Base-by-base conservation (phyloP, 1,140 invertebrate genomes). In the Macrosteles quadrilineatus region DNA sequence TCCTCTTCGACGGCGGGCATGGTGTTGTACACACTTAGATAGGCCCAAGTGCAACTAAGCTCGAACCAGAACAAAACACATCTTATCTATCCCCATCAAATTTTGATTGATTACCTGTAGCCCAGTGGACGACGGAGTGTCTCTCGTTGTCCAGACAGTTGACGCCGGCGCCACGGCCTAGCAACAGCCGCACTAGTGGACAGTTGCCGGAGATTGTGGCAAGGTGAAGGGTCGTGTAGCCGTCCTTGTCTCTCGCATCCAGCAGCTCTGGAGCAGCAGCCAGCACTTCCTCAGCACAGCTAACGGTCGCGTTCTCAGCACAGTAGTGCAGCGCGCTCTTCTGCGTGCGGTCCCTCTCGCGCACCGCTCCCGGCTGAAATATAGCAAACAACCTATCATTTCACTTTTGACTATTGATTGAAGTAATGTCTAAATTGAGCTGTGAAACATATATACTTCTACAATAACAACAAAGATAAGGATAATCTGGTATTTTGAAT, bases 91-190 rank as follows among this genome's bases (percentile, higher is more conserved):
- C n/a, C n/a, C n/a, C n/a, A n/a, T n/a, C n/a, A n/a, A n/a, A n/a
- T n/a, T n/a, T n/a, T n/a, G n/a, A n/a, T n/a, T n/a, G n/a, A n/a
- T n/a, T 81, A 96, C 96, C 96, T 73, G 95, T 96, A 2, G 97
- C 97, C 97, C 97, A 99, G 81, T 99, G 97, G 17, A 98, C 89
- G n/a, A 94, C 91, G 1, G 96, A 96, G 79, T 99, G 97, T 63
- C 91, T 89, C 79, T 99, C 97, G 77, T 94, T 89, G 81, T 99
- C 97, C 65, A 91, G 85, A 36, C 90, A 89, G 78, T 93, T 91
- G 50, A 98, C 88, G 77, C 97, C 91, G 11, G 96, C 95, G 27
- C 90, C 89, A 69, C 90, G 90, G 17, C 90, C 88, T 50, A 96
- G 78, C 3, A 97, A 82, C 29, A 91, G 90, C 66, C 91, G 90